phyloP scores from a whole-genome alignment of 1,140 invertebrate species.

The Drosophila ironensis region DNA sequence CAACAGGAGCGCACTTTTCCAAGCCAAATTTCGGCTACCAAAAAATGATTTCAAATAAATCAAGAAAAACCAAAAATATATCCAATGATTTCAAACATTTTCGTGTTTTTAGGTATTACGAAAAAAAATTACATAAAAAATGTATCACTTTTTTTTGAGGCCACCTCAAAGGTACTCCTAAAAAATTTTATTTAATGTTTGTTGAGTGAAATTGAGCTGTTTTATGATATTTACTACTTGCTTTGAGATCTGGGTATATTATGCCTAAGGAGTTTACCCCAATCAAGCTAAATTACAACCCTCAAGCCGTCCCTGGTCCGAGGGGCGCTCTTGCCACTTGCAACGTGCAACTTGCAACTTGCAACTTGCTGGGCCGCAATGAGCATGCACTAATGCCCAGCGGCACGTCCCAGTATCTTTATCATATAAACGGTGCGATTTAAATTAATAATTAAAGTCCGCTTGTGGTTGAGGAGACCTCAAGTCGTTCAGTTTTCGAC shows the following conservation, averaged over 20 bases:
- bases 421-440: slow-evolving; percentile 78
- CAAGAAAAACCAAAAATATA: too few species aligned
- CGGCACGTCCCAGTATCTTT: slow-evolving; percentile 73
- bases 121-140: too few species aligned
- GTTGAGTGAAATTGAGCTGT: too few species aligned
- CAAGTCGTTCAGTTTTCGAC: slow-evolving; percentile 1
- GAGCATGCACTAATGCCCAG: slow-evolving; percentile 71
- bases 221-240: too few species aligned
- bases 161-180: too few species aligned
- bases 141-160: too few species aligned
- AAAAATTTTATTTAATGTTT: too few species aligned
- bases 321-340: slow-evolving; percentile 31
- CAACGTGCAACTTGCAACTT: slow-evolving; percentile 19
- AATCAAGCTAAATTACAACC: not conserved
- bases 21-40: not conserved
- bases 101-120: too few species aligned
- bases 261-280: too few species aligned
- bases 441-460: slow-evolving; percentile 74
- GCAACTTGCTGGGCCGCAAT: slow-evolving; percentile 16
- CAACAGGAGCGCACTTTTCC: slow-evolving; percentile 31
- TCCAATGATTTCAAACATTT: too few species aligned
- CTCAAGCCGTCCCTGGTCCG: not conserved
- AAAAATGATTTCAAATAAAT: not conserved
- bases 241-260: too few species aligned
- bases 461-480: slow-evolving; percentile 37